Evolutionary conservation across 2,888 invertebrate genomes (phyloP), one percentile per base, ranked within the genome.

Genomic region (Drosophila austrosaltans): DNA sequence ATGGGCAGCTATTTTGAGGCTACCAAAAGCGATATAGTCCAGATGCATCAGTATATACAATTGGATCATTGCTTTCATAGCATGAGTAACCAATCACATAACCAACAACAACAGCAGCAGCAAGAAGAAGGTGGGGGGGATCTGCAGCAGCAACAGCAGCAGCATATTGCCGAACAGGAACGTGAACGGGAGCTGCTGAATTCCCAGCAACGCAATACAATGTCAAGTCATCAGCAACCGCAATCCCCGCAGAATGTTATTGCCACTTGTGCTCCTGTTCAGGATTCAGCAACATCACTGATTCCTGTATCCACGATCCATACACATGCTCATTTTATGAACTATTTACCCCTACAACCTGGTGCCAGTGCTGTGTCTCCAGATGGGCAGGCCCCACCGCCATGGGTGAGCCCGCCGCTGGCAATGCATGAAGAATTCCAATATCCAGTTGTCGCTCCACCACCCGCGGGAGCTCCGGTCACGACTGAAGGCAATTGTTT

Each of bases 401-500:
- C 48, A 25, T 82, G 87, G 79, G 57, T 67, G 0, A 42, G 53
- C 1, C 40, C 72, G 3, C 5, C 57, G 2, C 8, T 67, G 60
- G 30, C 59, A 2, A 12, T 69, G 32, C 36, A 65, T 4, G 85
- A 81, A 10, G 82, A 77, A 7, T 68, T 58, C 42, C 63, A 64
- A 28, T 64, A 36, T 53, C 53, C 73, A n/a, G 10, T 66, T 10
- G 20, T n/a, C 8, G 42, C 40, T 2, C 36, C 42, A 16, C 64
- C 42, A 3, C 68, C 66, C 3, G 76, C 69, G 82, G 79, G 88
- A 81, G 36, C 39, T 22, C 57, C 57, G 2, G 22, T 39, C 7
- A 12, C 57, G 22, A 6, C 12, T 22, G 57, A 57, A 10, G 63
- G 78, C 78, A 63, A 84, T 75, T 59, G 85, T 86, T 62, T 90